A percentile compares a stretch with the other conserved stretches of the same genome.
Evolutionary conservation across 1,140 invertebrate species (phyloP).

Genomic region (Macrosteles quadrilineatus): DNA sequence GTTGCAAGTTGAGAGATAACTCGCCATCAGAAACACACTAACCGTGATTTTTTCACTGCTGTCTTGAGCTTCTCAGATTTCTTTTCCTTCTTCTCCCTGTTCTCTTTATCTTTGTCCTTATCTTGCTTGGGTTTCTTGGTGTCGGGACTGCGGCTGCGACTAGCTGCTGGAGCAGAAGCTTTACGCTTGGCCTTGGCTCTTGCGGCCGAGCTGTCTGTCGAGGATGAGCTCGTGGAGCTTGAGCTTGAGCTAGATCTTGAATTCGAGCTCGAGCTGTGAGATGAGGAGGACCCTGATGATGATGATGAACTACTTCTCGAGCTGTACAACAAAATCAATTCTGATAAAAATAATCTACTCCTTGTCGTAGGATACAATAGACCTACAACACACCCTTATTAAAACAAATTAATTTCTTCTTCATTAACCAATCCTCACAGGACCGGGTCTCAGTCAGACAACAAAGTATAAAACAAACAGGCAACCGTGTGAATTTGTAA

Average conservation of each 20-base stretch:
- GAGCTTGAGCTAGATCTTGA: constrained; percentile 64
- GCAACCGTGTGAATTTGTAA: no score
- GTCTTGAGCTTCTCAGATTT: constrained; percentile 56
- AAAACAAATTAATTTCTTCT: no score
- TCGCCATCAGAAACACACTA: constrained; percentile 29
- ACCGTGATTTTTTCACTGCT: constrained; percentile 58
- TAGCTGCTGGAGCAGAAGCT: constrained; percentile 56
- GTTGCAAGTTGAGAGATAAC: no score
- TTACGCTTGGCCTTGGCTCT: constrained; percentile 61
- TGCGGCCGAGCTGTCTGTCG: constrained; percentile 53
- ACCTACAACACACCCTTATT: no score
- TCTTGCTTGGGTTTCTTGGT: constrained; percentile 58
- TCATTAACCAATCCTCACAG: no score
- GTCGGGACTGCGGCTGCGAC: constrained; percentile 54
- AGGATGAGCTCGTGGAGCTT: constrained; percentile 61
- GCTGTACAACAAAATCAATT: no score
- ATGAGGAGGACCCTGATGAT: constrained; percentile 59
- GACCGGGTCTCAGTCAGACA: no score
- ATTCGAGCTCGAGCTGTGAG: constrained; percentile 64
- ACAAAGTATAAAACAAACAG: no score
- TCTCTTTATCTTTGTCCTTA: constrained; percentile 47
- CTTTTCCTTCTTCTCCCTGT: constrained; percentile 52
- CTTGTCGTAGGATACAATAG: no score
- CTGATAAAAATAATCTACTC: no score
- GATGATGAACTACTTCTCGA: constrained; percentile 70